Evolutionary conservation across 2,797 vertebrate genomes (phyloP), one percentile per base, ranked within the genome.

Genomic region (Melanotaenia pygmaea): DNA sequence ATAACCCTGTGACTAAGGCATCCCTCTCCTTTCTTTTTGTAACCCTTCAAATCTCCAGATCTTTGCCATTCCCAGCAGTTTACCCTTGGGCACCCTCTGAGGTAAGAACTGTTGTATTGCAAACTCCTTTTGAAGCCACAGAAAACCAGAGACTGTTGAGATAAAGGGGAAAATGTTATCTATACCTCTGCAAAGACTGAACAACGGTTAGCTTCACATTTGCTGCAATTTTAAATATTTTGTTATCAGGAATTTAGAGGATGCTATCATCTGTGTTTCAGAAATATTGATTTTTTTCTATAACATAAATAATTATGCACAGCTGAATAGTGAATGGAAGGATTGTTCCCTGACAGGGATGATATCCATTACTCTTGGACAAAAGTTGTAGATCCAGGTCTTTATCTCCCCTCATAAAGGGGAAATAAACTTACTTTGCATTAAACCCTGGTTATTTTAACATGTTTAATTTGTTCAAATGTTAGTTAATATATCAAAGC

Each of bases 1-100:
- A 81, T 88, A 86, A 91, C 79, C 80, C 82, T 7, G 67, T 87
- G 88, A 87, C 81, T 86, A 77, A 91, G 90, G 81, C 87, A 91
- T 85, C 84, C 65, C 71, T 78, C 58, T 28, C 61, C 59, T 86
- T 66, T 86, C 68, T 76, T 84, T 75, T 72, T 50, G 74, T 83
- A 84, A 84, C 70, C 71, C 76, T 83, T 84, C 59, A 76, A 78
- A 85, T 77, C 72, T 74, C 79, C 53, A 86, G 61, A 70, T 77
- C 82, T 74, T 67, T 72, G 40, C 81, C 66, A 80, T 80, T 86
- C 80, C 72, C 64, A 72, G 67, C 65, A 60, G 26, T 86, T 88
- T 89, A 84, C 81, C 85, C 80, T 84, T 86, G 80, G 71, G 79
- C 70, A 70, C 62, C 51, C 74, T 76, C 66, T 76, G 64, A 80